phyloP scores from a whole-genome alignment of 2,888 invertebrate species.

The Melinaea marsaeus region DNA sequence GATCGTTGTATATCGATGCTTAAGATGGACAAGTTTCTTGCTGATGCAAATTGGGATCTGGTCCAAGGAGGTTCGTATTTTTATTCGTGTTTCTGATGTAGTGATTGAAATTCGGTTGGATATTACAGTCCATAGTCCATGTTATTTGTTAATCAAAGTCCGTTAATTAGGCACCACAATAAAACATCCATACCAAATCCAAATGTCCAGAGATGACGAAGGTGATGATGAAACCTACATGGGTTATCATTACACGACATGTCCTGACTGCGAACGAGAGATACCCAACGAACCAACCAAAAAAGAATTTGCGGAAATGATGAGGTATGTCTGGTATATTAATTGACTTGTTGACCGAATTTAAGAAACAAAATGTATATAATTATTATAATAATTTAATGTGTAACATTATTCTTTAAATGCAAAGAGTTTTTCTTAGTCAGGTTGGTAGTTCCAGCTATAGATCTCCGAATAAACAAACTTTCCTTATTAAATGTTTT shows the following conservation, averaged over 20 bases:
- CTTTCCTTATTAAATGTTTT: too few species aligned
- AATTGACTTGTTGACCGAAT: too few species aligned
- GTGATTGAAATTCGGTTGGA: too few species aligned
- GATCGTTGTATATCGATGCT: constrained; percentile 75
- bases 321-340: constrained; percentile 45
- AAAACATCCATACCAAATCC: constrained; percentile 77
- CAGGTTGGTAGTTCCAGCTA: too few species aligned
- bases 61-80: constrained; percentile 60
- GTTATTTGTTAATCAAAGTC: background rate
- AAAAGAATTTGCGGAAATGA: constrained; percentile 78
- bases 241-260: constrained; percentile 71
- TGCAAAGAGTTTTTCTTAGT: too few species aligned
- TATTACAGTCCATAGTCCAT: too few species aligned
- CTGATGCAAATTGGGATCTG: constrained; percentile 80
- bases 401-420: too few species aligned
- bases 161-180: constrained; percentile 65
- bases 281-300: constrained; percentile 77
- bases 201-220: constrained; percentile 63
- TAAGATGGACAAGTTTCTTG: constrained; percentile 80
- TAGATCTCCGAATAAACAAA: too few species aligned
- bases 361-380: too few species aligned
- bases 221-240: constrained; percentile 69
- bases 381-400: too few species aligned
- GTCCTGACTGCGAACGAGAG: constrained; percentile 77
- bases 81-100: too few species aligned